Evolutionary conservation across 2,888 invertebrate species (phyloP), one percentile per base, ranked within the genome.

Genomic region (Schizotus pectinicornis): DNA sequence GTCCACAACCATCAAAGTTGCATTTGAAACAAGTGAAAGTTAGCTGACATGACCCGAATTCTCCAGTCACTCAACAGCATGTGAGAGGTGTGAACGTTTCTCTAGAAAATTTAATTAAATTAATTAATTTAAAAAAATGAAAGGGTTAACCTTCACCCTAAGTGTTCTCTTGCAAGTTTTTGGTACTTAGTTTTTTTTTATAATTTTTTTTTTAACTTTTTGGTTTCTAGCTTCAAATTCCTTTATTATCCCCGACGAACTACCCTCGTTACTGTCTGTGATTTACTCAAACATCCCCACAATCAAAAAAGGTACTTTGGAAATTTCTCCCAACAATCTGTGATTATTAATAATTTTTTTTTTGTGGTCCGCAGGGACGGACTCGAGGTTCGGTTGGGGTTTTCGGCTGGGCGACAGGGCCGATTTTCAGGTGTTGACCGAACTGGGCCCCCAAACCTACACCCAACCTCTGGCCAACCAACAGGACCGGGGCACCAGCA

Each of bases 261-360:
- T 93, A 46, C 91, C 92, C 0, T 90, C 92, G 0, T 74, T 92
- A 31, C 80, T 93, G 6, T 92, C 92, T 0, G 82, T 93, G 2
- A 86, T 92, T 0, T 93, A 92, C 76, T 91, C 92, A 6, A 92
- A 92, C 70, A 91, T 93, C 60, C 92, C 93, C 3, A 91, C 91
- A 0, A 86, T 93, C 7, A 90, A 90, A 72, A 93, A 92, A 87
- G 93, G 92, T 90, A 83, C 5, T 22, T 22, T 22, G 2, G 2
- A 5, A 5, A 22, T 22, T 5, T 22, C 5, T 22, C 5, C 22
- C 22, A 22, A n/a, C n/a, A n/a, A n/a, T n/a, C n/a, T 22, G 2
- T 22, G 2, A 3, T 22, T 22, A 3, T 22, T 22, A 3, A 22
- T 22, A 22, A 22, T 22, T 3, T 22, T 22, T 22, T 2, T 22